Base-by-base conservation (phyloP, 2,113 vertebrate species). In the Zosterops japonicus region DNA sequence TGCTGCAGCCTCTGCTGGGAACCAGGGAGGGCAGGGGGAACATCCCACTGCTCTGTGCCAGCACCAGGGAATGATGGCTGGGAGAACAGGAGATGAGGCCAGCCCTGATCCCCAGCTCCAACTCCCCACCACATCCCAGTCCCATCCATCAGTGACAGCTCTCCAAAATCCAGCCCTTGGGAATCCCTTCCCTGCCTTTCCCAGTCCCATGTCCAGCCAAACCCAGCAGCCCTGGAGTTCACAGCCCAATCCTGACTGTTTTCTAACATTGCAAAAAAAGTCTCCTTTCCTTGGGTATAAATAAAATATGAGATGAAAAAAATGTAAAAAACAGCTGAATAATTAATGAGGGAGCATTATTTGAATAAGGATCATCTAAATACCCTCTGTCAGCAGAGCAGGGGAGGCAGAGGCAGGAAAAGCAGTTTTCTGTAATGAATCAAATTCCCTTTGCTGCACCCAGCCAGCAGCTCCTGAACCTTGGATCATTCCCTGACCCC, bases 31-130 rank as follows among this genome's bases (percentile, higher is more conserved):
- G 18, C 22, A 9, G 0, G 42, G 53, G 27, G 4, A 21, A 28
- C 0, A 8, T 3, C 57, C 35, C 15, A 0, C 41, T 9, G 12
- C 46, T 25, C 15, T 4, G 7, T 12, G 22, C 35, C 39, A 2
- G 0, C 1, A 31, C 18, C 39, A 1, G 23, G 4, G 33, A 41
- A 3, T 4, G 33, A 8, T 0, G 3, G 55, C 3, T 1, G 5
- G 0, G 21, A 67, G 16, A 31, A 4, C 1, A 2, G 2, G 13
- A 59, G 44, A 6, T 28, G 23, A 22, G 46, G 46, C 35, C 47
- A 56, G 81, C 17, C 1, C 64, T 3, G 63, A 14, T 27, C 5
- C 10, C 8, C 69, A 9, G 35, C 1, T 15, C 76, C 35, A 0
- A 5, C 1, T 28, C 46, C 81, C 44, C 85, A 15, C 18, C 22